Evolutionary conservation across 2,797 vertebrate species (phyloP).

Genomic region (Schizopygopsis malacanthus): DNA sequence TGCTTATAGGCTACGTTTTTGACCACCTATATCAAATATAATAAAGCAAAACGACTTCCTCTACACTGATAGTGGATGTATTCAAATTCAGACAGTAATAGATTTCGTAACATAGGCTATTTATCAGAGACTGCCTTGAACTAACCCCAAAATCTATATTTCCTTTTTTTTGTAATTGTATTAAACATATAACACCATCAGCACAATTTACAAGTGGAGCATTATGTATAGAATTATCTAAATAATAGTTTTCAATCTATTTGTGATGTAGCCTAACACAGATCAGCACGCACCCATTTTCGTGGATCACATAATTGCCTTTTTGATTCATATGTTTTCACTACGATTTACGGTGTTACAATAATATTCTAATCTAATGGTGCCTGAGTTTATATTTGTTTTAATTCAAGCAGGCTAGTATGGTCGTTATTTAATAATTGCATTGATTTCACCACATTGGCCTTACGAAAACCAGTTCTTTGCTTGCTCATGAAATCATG

Average conservation of each 20-base stretch:
- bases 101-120: neutral
- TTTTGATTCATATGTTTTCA: neutral
- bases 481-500: neutral
- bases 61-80: neutral
- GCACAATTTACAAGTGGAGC: neutral
- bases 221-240: neutral
- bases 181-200: neutral
- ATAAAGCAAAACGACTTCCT: neutral
- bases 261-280: neutral
- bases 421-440: constrained; percentile 5
- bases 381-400: neutral
- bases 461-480: neutral
- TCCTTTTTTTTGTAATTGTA: neutral
- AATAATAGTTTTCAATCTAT: neutral
- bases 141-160: neutral
- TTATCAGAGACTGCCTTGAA: neutral
- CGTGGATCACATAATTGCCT: neutral
- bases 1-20: neutral
- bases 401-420: neutral
- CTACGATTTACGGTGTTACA: neutral
- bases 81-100: neutral
- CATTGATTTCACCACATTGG: neutral
- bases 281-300: neutral
- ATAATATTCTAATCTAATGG: neutral
- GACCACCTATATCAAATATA: neutral